Evolutionary conservation across 2,797 vertebrate species (phyloP).

Genomic region (Heliangelus exortis): DNA sequence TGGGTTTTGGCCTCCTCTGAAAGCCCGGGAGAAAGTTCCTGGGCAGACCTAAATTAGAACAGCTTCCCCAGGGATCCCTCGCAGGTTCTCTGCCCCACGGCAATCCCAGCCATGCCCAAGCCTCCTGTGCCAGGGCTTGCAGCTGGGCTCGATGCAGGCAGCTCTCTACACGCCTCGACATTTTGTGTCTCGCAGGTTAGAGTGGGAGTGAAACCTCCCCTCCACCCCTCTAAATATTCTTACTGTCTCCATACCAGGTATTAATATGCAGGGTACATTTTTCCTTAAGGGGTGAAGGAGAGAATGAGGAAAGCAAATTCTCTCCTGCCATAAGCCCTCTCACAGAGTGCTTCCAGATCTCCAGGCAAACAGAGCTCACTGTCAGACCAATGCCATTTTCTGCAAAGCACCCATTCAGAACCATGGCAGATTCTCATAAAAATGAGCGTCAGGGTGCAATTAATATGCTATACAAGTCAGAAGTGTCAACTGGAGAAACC

Average conservation of each 20-base stretch:
- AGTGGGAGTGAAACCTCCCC: constrained; percentile 35
- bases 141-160: constrained; percentile 37
- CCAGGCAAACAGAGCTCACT: background rate
- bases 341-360: constrained; percentile 14
- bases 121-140: constrained; percentile 40
- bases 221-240: background rate
- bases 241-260: background rate
- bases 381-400: background rate
- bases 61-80: constrained; percentile 9
- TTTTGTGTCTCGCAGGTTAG: background rate
- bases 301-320: background rate
- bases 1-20: background rate
- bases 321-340: background rate
- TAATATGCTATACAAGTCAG: constrained; percentile 15
- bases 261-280: background rate
- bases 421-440: constrained; percentile 15
- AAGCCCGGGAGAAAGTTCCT: background rate
- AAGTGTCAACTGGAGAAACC: constrained; percentile 27
- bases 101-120: background rate
- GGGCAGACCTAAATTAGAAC: background rate
- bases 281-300: background rate
- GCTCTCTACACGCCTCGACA: constrained; percentile 38
- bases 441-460: constrained; percentile 14
- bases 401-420: constrained; percentile 13
- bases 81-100: constrained; percentile 1